Conservation (phyloP, 2,797 vertebrate species). For the Microchirus variegatus region DNA sequence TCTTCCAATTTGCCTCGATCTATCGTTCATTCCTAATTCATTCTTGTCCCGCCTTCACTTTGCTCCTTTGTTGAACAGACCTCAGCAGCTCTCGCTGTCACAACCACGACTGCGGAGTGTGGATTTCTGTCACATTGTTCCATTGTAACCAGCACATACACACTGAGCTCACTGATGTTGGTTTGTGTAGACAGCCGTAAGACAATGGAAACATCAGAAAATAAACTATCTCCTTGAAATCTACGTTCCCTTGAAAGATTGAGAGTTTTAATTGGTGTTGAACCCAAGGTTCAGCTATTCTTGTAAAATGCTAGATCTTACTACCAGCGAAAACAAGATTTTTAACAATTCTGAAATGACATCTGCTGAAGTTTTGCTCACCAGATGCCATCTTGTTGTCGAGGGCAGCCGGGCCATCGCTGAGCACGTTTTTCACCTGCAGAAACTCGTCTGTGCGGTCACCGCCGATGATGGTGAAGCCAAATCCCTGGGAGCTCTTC, state of each 20-base stretch:
- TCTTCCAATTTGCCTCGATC: constrained; percentile 28
- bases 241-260: constrained; percentile 15
- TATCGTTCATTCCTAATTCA: constrained; percentile 36
- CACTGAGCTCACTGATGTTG: constrained; percentile 36
- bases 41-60: constrained; percentile 34
- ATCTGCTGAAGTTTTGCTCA: constrained; percentile 57
- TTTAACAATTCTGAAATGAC: background rate
- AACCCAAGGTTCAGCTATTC: constrained; percentile 8
- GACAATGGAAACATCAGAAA: constrained; percentile 46
- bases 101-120: constrained; percentile 19
- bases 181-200: constrained; percentile 33
- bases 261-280: constrained; percentile 26
- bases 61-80: constrained; percentile 27
- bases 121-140: constrained; percentile 38
- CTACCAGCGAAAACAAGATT: constrained; percentile 10
- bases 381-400: constrained; percentile 95
- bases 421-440: constrained; percentile 96
- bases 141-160: constrained; percentile 26
- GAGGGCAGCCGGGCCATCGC: constrained; percentile 92
- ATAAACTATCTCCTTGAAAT: constrained; percentile 29
- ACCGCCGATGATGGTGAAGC: constrained; percentile 97
- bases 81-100: constrained; percentile 37
- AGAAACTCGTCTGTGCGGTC: constrained; percentile 96
- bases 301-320: constrained; percentile 1
- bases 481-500: constrained; percentile 95